A percentile compares a stretch with the other conserved stretches of the same genome.
Evolutionary conservation across 2,797 vertebrate genomes (phyloP).

Genomic region (Manis crassicaudata): DNA sequence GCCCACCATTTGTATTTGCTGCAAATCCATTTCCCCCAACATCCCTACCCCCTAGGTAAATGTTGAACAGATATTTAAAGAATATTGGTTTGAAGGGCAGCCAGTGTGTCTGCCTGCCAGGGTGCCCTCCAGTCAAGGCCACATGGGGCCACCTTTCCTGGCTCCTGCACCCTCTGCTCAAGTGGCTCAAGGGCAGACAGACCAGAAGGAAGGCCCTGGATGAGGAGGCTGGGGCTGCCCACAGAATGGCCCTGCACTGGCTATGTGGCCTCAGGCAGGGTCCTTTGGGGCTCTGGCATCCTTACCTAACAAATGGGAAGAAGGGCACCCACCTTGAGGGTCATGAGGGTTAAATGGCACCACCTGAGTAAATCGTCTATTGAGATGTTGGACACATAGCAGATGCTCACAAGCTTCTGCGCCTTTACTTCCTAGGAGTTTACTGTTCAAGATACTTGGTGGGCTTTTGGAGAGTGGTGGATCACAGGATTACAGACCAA

Average conservation of each 20-base stretch:
- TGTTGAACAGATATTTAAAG: background rate
- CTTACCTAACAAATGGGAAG: background rate
- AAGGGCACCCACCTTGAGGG: background rate
- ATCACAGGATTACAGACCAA: background rate
- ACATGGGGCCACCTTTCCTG: background rate
- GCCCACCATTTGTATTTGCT: background rate
- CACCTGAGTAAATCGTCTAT: background rate
- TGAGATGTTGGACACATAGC: background rate
- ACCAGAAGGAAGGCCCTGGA: background rate
- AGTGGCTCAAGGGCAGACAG: background rate
- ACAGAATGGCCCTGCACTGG: accelerated
- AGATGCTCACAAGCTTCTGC: background rate
- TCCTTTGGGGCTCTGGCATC: background rate
- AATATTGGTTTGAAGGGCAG: background rate
- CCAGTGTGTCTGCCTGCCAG: background rate
- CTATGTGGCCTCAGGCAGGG: background rate
- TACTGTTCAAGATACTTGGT: background rate
- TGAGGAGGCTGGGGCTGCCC: background rate
- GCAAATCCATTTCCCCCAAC: background rate
- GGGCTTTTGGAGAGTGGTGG: background rate
- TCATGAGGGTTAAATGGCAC: accelerated
- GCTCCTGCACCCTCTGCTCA: background rate
- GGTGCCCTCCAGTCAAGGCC: background rate
- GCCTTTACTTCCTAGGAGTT: background rate
- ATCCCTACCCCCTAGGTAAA: background rate